Conservation (phyloP, 2,888 invertebrate genomes). For the Amaurobius ferox region DNA sequence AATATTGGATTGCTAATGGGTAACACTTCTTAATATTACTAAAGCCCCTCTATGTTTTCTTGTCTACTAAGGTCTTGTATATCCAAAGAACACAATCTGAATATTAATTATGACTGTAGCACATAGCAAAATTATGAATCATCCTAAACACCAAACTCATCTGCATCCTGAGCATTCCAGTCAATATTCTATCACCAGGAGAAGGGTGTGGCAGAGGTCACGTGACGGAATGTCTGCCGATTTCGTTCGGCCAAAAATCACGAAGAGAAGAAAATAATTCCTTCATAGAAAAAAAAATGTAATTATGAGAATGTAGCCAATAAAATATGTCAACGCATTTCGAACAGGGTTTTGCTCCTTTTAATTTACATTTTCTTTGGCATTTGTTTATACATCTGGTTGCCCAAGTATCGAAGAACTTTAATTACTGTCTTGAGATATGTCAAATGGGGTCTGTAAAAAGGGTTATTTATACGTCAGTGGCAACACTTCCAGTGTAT, state of each 20-base stretch:
- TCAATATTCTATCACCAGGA: slow-evolving; percentile 6
- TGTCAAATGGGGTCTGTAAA: slow-evolving; percentile 17
- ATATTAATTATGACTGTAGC: too few species aligned
- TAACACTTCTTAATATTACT: too few species aligned
- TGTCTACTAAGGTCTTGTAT: too few species aligned
- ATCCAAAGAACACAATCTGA: too few species aligned
- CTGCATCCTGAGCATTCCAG: slow-evolving; percentile 44
- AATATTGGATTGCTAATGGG: too few species aligned
- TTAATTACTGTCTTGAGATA: slow-evolving; percentile 24
- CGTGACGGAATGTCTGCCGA: slow-evolving; percentile 61
- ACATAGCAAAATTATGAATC: too few species aligned
- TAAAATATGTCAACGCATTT: slow-evolving; percentile 10
- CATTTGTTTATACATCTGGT: not conserved
- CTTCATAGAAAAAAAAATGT: not conserved
- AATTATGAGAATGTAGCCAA: slow-evolving; percentile 45
- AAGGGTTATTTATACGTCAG: slow-evolving; percentile 36
- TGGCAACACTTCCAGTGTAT: not conserved
- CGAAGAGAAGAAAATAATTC: slow-evolving; percentile 1
- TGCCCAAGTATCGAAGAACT: not conserved
- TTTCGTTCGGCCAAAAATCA: slow-evolving; percentile 26
- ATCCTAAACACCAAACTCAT: too few species aligned
- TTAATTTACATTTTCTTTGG: slow-evolving; percentile 1
- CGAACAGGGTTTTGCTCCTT: not conserved
- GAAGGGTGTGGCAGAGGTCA: slow-evolving; percentile 36
- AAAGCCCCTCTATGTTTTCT: too few species aligned